Base-by-base conservation (phyloP, 2,888 invertebrate species). In the Iphiclides podalirius region DNA sequence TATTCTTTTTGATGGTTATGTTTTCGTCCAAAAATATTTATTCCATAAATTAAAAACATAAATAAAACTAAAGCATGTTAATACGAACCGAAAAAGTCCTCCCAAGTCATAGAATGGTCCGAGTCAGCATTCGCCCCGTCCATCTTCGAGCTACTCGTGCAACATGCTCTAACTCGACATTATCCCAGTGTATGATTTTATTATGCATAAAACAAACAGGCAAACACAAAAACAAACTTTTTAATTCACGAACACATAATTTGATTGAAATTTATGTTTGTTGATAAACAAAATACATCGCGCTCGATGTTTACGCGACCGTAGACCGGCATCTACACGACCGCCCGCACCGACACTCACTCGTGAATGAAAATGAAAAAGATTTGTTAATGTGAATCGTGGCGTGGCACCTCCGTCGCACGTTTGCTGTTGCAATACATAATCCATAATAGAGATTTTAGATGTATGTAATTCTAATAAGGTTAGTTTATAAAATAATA, bases 41-140 rank as follows among this genome's bases (percentile, higher is more conserved):
- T n/a, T n/a, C n/a, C n/a, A n/a, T n/a, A n/a, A n/a, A n/a, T n/a
- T n/a, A n/a, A n/a, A n/a, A n/a, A n/a, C n/a, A n/a, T n/a, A n/a
- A n/a, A n/a, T n/a, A n/a, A n/a, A n/a, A n/a, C n/a, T n/a, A n/a
- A n/a, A n/a, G n/a, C n/a, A n/a, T n/a, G n/a, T 31, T 51, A 43
- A 52, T 57, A 89, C 92, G 83, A 68, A 93, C 93, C 93, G 70
- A 92, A 93, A 89, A 93, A 93, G 70, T 93, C 93, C 78, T 93
- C 93, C 93, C 93, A 93, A 72, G 91, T 92, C 89, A 92, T 90
- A 73, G 92, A 92, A 67, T 91, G 91, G 79, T 93, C 92, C 64
- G 92, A 92, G 75, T 93, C 92, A 67, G 87, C 88, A 65, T 83
- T 88, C 61, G 84, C 78, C 70, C 84, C 88, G 72, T 89, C 89